Evolutionary conservation across 2,797 vertebrate genomes (phyloP), one percentile per base, ranked within the genome.

Genomic region (Melanitta fusca): DNA sequence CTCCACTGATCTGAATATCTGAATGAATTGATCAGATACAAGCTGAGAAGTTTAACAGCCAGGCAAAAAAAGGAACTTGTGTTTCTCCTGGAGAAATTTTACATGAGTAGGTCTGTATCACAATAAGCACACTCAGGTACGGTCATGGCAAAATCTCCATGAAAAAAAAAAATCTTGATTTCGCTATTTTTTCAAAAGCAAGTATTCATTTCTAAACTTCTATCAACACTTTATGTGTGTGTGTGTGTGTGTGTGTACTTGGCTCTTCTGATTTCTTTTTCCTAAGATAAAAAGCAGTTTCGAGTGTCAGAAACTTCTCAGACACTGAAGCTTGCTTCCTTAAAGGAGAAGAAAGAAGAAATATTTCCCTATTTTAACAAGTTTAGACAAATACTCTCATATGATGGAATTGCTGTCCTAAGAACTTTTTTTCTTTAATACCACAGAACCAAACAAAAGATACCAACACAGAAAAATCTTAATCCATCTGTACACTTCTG

Each of bases 371-470:
- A 24, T 34, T 95, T 88, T 58, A 96, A 94, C 20, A 85, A 85
- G 38, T 53, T 74, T 91, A 92, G 62, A 75, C 68, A 91, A 95
- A 95, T 21, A 62, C 49, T 73, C 71, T 85, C 58, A 57, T 32
- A 74, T 3, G 4, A 79, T 38, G 51, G 74, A 95, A 88, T 69
- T 36, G 22, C 34, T 58, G 30, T 32, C 73, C 57, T 87, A 73
- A 75, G 65, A 89, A 78, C 69, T 66, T 70, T 80, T 92, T 85
- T 64, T 70, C 51, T 85, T 88, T 87, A 93, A 77, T 57, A 60
- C n/a, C 72, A 68, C n/a, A 82, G 80, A 93, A 91, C 41, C 38
- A 89, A 88, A 92, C 17, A 92, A 57, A 95, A 94, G 89, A 94
- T 73, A 88, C 32, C 36, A 94, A 91, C 47, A 73, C 2, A 64